Evolutionary conservation across 2,888 invertebrate species (phyloP), one percentile per base, ranked within the genome.

Genomic region (Zygothrica quintamaculata): DNA sequence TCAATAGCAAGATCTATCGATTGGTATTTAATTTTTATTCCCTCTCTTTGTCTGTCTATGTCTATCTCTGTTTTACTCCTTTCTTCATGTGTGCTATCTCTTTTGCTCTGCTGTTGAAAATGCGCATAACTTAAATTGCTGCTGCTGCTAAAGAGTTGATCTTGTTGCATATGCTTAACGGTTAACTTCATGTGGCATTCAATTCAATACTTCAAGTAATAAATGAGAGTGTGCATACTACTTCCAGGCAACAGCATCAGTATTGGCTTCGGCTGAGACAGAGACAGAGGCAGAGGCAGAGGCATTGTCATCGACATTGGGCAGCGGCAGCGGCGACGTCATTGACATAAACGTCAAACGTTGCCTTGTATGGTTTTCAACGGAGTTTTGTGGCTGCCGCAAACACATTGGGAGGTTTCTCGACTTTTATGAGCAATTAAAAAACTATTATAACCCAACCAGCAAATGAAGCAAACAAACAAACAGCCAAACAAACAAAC

Each of bases 341-440:
- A 51, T 11, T 15, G 18, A 22, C 18, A 22, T 22, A 22, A 22
- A 5, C 18, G 18, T 22, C 18, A 5, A 22, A 29, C 43, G 25
- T 55, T n/a, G 56, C 43, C 61, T 48, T 61, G 42, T 61, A 50
- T 36, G 61, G 53, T 3, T 40, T 12, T 39, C 15, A 9, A n/a
- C n/a, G n/a, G n/a, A 31, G 36, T 22, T 31, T 39, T 56, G 39
- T 56, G 31, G 48, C 25, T 25, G 31, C 31, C 18, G 26, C 31
- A n/a, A n/a, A 15, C 33, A 56, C 33, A 56, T 51, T 47, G 50
- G 44, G 39, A 43, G 50, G 56, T 57, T 59, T 57, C 52, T 48
- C 25, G 64, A 70, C 56, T 69, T 82, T 77, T 84, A 71, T 73
- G 73, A 67, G 75, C 75, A 87, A 80, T 82, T 84, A 80, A 80